Base-by-base conservation (phyloP, 2,797 vertebrate species). In the Percopsis omiscomaycus region DNA sequence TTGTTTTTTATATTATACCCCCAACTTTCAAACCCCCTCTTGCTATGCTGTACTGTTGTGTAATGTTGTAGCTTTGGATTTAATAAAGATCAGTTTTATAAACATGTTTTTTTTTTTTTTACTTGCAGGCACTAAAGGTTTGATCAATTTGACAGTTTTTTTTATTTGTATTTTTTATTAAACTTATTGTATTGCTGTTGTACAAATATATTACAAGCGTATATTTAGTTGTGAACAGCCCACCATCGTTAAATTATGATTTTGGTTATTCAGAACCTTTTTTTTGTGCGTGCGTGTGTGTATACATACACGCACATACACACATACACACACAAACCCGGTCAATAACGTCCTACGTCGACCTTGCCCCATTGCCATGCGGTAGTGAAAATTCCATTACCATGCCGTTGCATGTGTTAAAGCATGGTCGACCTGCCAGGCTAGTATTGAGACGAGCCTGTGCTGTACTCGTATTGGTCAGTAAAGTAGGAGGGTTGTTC, bases 1-100 rank as follows among this genome's bases (percentile, higher is more conserved):
- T 81, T 64, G 55, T 83, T 72, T 22, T 22, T 22, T 22, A 22
- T 81, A 77, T 68, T 74, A 69, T 75, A 66, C 68, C 37, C 13
- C 55, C 44, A 30, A 28, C 62, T 62, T 70, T 82, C 28, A 64
- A 62, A 64, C 73, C 6, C 69, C 67, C 68, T 44, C 10, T 76
- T 81, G 70, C 75, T 63, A 56, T 82, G 73, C 77, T 87, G 59
- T 83, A 69, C 72, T 86, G 80, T 75, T 70, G 49, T 83, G 78
- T 85, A 72, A 85, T 84, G 79, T 61, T 77, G 78, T 89, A 84
- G 68, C 80, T 74, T 85, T 82, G 82, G 77, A 89, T 88, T 78
- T 86, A 94, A 93, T 93, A 94, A 94, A 94, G 84, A 83, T 84
- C 3, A 52, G 77, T 91, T 89, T 86, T 86, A 84, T 81, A 84